Base-by-base conservation (phyloP, 2,797 vertebrate species). In the Fratercula arctica region DNA sequence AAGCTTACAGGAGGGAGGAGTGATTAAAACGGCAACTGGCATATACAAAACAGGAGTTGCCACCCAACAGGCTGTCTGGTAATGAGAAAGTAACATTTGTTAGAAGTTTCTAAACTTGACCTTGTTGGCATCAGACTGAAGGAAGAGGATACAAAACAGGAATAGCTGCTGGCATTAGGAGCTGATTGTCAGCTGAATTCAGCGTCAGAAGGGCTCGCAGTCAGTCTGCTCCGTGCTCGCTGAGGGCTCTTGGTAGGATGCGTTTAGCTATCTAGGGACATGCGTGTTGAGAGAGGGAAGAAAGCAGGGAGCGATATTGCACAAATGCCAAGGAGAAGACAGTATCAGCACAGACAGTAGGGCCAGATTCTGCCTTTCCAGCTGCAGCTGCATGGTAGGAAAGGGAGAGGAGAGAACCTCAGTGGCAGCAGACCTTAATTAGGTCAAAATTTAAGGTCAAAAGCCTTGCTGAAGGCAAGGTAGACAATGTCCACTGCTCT, bases 151-250 rank as follows among this genome's bases (percentile, higher is more conserved):
- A 45, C 59, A 82, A 72, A 85, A 51, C 63, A 85, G 66, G 87
- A 95, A 97, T 92, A 95, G 95, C 94, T 93, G 83, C 87, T 92
- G 92, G 96, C 94, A 41, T 77, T 53, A 83, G 93, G 84, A 94
- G 77, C 86, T 70, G 89, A 70, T 43, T 96, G 95, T 87, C 95
- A 94, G 94, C 90, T 89, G 90, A 78, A 91, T 90, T 90, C 78
- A 93, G 85, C 31, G 0, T 95, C 90, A 90, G 54, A 88, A 85
- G 91, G 73, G 68, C 86, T 83, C 5, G 0, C 81, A 87, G 87
- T 66, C 94, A 83, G 26, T 69, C 75, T 95, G 83, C 84, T 92
- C 66, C 3, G 0, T 35, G 69, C 79, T 89, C n/a, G 2, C 43
- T 21, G 37, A 76, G 45, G 10, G 2, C 53, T 91, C 70, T 41